Percentiles rank a stretch among this genome's conserved stretches.
Conservation (phyloP, 1,140 invertebrate genomes). For the Bombus soroeensis region DNA sequence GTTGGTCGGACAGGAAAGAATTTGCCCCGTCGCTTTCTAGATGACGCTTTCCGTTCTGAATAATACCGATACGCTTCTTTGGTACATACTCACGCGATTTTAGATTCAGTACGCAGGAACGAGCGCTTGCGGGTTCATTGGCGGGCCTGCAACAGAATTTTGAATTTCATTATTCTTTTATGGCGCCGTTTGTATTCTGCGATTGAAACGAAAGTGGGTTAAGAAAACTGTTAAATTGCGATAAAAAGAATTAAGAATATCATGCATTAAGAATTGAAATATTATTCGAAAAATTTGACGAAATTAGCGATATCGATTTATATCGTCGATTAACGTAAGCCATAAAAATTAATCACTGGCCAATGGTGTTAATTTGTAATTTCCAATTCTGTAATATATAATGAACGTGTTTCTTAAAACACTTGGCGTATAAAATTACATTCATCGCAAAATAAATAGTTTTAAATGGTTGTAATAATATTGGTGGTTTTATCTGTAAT, state of each 20-base stretch:
- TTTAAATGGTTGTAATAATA: too few relatives aligned
- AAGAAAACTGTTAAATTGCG: not conserved
- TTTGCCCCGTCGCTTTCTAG: not conserved
- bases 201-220: not conserved
- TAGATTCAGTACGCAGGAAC: not conserved
- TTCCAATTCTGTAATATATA: too few relatives aligned
- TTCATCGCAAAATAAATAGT: too few relatives aligned
- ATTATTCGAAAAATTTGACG: not conserved
- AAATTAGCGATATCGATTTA: too few relatives aligned
- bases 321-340: too few relatives aligned
- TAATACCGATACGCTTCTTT: not conserved
- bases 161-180: not conserved
- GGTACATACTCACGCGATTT: conserved; percentile 4
- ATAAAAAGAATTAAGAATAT: not conserved
- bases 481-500: too few relatives aligned
- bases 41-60: not conserved
- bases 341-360: too few relatives aligned
- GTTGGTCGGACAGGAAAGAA: not conserved
- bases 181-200: not conserved
- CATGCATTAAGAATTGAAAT: not conserved
- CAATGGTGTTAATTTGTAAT: too few relatives aligned
- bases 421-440: too few relatives aligned
- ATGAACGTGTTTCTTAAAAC: too few relatives aligned
- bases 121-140: not conserved
- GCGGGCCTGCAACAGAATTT: conserved; percentile 16